A percentile compares a stretch with the other conserved stretches of the same genome.
Conservation (phyloP, 2,113 vertebrate genomes). For the human (Homo sapiens) region GRCh38 chr3:108791001-108791500, state of each 20-base stretch:
- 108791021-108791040: not conserved
- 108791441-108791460: not conserved
- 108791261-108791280: constrained; percentile 15
- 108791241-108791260: constrained; percentile 44
- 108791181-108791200: constrained; percentile 66
- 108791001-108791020: not conserved
- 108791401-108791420: not conserved
- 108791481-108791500: not conserved
- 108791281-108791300: not conserved
- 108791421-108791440: not conserved
- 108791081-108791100: not conserved
- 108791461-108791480: not conserved
- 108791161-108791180: constrained; percentile 40
- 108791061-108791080: constrained; percentile 47
- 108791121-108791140: not conserved
- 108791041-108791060: constrained; percentile 29
- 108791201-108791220: constrained; percentile 27
- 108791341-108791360: not conserved
- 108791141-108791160: not conserved
- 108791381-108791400: not conserved
- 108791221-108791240: constrained; percentile 41
- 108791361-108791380: not conserved
- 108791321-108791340: constrained; percentile 22
- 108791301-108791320: constrained; percentile 16
- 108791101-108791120: constrained; percentile 29